Base-by-base conservation (phyloP, 2,888 invertebrate genomes). In the Philopedon plagiatum region DNA sequence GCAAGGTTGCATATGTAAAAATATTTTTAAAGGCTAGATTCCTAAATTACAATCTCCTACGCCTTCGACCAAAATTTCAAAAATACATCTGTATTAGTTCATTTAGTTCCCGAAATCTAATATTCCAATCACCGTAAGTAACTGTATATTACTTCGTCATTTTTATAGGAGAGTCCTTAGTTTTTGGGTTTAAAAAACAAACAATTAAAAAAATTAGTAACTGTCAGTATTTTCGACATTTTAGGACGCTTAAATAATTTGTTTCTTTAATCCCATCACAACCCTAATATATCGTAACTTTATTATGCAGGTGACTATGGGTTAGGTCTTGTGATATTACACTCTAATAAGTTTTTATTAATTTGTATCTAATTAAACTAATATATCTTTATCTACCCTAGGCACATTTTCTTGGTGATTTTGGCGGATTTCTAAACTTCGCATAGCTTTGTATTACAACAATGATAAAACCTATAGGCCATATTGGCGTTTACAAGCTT, bases 311-410 rank as follows among this genome's bases (percentile, higher is more conserved):
- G 66, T 71, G 64, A 71, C 46, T 56, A 71, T 71, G 58, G 60
- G 51, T 66, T 72, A 49, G 66, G 63, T 63, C 62, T 63, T 67
- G 72, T 72, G 72, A 72, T 72, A 72, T 72, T 67, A 66, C 46
- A 34, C 56, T 65, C 21, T 64, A 60, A 44, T 68, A 63, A 51
- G 61, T 46, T 68, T 58, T 67, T 39, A 56, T 63, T 32, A 68
- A 44, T 56, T 69, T 57, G 57, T 46, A 57, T 54, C 57, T 54
- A 32, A 54, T 29, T 54, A 15, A 29, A 32, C 51, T 54, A 29
- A 54, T 54, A 29, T 44, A 44, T 19, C n/a, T 26, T 5, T 26
- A 39, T 15, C 19, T 23, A 21, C 41, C 41, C 29, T 29, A 44
- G 46, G 46, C 39, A 61, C 61, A 61, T 41, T 23, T 61, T 32